A percentile compares a stretch with the other conserved stretches of the same genome.
These are phyloP conservation scores for Tinamus major DNA, from an alignment of 2,797 vertebrate genomes.

Conservation along the genomic window DNA sequence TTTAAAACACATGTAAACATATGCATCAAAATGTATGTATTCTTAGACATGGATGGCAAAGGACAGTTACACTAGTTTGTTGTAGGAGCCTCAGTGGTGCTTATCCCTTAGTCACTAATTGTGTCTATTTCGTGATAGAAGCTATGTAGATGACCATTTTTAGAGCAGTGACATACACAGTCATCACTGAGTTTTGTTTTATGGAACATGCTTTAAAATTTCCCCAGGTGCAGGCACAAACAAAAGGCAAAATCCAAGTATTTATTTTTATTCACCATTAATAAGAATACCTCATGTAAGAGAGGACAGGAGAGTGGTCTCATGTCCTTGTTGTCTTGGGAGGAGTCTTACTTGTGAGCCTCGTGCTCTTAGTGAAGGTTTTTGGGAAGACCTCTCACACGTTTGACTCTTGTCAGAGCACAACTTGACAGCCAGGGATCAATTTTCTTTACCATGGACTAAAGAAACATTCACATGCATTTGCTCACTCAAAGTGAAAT, in stretches of 20 bases:
- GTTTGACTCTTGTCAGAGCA: neutral
- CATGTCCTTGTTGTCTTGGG: neutral
- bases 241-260: neutral
- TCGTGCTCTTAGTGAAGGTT: neutral
- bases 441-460: neutral
- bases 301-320: neutral
- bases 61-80: neutral
- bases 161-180: neutral
- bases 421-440: neutral
- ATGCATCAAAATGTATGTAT: neutral
- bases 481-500: neutral
- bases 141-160: neutral
- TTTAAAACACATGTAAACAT: too few relatives aligned
- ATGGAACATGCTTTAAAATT: neutral
- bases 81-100: neutral
- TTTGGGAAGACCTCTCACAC: neutral
- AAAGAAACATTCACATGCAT: neutral
- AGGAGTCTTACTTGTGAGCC: neutral
- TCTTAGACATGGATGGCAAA: neutral
- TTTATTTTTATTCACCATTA: neutral
- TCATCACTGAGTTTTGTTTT: too few relatives aligned
- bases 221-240: neutral
- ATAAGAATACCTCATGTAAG: neutral
- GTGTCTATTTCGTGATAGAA: neutral
- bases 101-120: neutral